phyloP scores from a whole-genome alignment of 2,888 invertebrate genomes.

The Orthosia cruda region DNA sequence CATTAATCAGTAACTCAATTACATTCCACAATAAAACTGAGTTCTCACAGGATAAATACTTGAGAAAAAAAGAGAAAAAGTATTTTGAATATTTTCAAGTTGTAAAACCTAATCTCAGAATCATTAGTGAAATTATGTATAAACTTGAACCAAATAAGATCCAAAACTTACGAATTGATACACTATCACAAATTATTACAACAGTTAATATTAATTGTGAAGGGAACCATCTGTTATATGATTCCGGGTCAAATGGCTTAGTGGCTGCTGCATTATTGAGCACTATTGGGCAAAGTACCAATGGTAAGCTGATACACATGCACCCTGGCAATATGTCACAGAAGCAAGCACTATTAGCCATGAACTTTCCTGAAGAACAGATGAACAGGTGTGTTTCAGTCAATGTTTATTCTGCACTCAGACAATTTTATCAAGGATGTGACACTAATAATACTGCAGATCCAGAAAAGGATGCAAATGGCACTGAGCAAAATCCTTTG shows the following conservation, averaged over 20 bases:
- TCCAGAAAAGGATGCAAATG: constrained; percentile 59
- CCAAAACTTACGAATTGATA: constrained; percentile 96
- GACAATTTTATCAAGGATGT: constrained; percentile 93
- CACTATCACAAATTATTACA: constrained; percentile 97
- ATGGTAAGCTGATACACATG: constrained; percentile 94
- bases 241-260: constrained; percentile 97
- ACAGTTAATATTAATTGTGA: constrained; percentile 95
- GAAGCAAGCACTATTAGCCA: constrained; percentile 94
- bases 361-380: constrained; percentile 95
- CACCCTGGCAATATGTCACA: constrained; percentile 96
- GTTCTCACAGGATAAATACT: constrained; percentile 98
- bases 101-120: constrained; percentile 95
- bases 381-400: constrained; percentile 94
- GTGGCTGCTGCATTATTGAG: constrained; percentile 96
- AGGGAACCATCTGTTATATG: constrained; percentile 96
- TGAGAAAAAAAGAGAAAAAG: constrained; percentile 98
- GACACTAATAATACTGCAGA: constrained; percentile 75
- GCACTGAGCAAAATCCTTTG: constrained; percentile 71
- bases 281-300: constrained; percentile 93
- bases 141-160: constrained; percentile 95
- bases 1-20: constrained; percentile 97
- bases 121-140: constrained; percentile 97
- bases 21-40: constrained; percentile 98
- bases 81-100: constrained; percentile 97
- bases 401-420: constrained; percentile 94